phyloP scores from a whole-genome alignment of 2,888 invertebrate genomes.

The Drosophila barbarae region DNA sequence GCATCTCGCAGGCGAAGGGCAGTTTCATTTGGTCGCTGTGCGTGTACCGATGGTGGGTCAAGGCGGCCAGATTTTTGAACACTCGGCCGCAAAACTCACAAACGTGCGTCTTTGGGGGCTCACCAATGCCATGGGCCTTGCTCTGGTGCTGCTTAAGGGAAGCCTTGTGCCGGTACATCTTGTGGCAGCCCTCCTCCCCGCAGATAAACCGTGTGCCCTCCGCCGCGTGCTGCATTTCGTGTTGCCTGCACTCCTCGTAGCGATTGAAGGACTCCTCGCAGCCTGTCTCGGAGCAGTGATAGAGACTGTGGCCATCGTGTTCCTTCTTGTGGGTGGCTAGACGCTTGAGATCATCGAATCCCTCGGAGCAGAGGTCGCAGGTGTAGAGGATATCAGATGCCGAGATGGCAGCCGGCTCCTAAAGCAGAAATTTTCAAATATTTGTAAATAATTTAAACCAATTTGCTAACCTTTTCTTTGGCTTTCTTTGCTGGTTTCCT shows the following conservation, averaged over 20 bases:
- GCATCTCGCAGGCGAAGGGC: slow-evolving; percentile 66
- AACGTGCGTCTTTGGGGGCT: slow-evolving; percentile 64
- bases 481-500: not conserved
- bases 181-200: slow-evolving; percentile 61
- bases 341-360: slow-evolving; percentile 56
- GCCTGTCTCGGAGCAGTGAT: slow-evolving; percentile 60
- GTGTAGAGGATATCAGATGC: slow-evolving; percentile 12
- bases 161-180: slow-evolving; percentile 67
- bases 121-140: slow-evolving; percentile 63
- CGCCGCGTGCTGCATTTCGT: slow-evolving; percentile 62
- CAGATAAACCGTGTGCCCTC: slow-evolving; percentile 51
- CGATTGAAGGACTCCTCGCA: slow-evolving; percentile 67
- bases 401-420: not conserved
- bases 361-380: slow-evolving; percentile 60
- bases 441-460: not conserved
- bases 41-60: slow-evolving; percentile 71
- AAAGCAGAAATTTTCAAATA: not conserved
- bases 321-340: slow-evolving; percentile 63
- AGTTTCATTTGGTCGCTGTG: slow-evolving; percentile 68
- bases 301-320: slow-evolving; percentile 67
- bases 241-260: slow-evolving; percentile 53
- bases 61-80: slow-evolving; percentile 61
- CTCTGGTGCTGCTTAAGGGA: slow-evolving; percentile 68
- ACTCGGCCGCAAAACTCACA: slow-evolving; percentile 76
- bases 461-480: not conserved